Conservation (phyloP, 2,113 vertebrate species). For the Triplophysa dalaica region DNA sequence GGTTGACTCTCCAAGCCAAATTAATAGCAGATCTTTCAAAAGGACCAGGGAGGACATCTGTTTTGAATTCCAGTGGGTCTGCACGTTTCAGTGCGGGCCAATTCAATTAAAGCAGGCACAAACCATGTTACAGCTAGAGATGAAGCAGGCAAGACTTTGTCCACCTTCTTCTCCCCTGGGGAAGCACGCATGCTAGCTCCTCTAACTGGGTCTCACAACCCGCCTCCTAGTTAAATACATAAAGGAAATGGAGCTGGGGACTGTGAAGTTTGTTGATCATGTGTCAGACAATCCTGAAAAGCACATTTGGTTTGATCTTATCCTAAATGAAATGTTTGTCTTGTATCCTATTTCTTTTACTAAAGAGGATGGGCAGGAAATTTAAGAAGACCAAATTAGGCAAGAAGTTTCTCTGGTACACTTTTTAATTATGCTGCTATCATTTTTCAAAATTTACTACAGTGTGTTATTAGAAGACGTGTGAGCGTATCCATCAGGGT, state of each 20-base stretch:
- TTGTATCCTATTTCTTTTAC: not conserved
- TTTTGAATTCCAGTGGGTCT: constrained; percentile 63
- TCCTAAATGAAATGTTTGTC: not conserved
- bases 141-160: constrained; percentile 52
- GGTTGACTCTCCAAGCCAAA: constrained; percentile 56
- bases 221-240: constrained; percentile 34
- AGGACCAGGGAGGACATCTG: constrained; percentile 63
- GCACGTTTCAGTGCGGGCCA: constrained; percentile 59
- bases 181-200: constrained; percentile 13
- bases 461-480: no score
- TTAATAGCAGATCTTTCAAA: constrained; percentile 63
- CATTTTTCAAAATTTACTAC: no score
- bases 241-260: constrained; percentile 14
- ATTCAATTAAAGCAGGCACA: constrained; percentile 63
- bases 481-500: not conserved
- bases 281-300: constrained; percentile 30
- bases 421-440: no score
- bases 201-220: constrained; percentile 18
- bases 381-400: not conserved
- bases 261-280: constrained; percentile 18
- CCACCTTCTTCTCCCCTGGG: constrained; percentile 21
- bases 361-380: not conserved
- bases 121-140: constrained; percentile 60
- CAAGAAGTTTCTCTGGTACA: not conserved
- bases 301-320: not conserved